Conservation (phyloP, 2,113 vertebrate species). For the Manacus vitellinus region DNA sequence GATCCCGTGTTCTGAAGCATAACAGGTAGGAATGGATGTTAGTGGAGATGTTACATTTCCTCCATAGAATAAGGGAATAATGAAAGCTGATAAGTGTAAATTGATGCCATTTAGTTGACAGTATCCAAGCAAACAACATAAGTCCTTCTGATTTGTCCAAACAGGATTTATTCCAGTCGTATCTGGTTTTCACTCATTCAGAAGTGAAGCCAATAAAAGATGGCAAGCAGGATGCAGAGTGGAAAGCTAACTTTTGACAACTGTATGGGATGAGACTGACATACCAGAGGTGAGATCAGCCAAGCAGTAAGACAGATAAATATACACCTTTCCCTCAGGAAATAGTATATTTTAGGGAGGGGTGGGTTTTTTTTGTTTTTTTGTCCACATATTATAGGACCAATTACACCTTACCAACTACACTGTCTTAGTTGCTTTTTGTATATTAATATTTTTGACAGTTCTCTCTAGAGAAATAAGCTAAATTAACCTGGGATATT, state of each 20-base stretch:
- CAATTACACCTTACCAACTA: background rate
- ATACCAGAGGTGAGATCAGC: background rate
- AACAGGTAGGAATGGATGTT: background rate
- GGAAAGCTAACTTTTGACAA: background rate
- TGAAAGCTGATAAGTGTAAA: background rate
- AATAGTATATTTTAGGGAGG: background rate
- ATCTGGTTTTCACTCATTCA: background rate
- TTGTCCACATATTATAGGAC: background rate
- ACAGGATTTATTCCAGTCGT: background rate
- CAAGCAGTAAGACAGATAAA: background rate
- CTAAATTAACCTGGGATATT: background rate
- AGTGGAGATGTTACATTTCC: background rate
- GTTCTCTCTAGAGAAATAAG: background rate
- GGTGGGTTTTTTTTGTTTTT: background rate
- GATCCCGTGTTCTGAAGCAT: background rate
- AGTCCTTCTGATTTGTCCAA: background rate
- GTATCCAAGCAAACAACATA: background rate
- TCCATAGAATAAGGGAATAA: background rate
- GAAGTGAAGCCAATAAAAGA: background rate
- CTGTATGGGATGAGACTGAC: background rate
- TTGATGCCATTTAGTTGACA: background rate
- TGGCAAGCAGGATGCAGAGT: background rate
- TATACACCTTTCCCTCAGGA: background rate
- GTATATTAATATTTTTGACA: background rate
- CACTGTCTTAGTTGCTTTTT: background rate